phyloP scores from a whole-genome alignment of 2,888 invertebrate genomes.

The Glyphotaelius pellucidus region DNA sequence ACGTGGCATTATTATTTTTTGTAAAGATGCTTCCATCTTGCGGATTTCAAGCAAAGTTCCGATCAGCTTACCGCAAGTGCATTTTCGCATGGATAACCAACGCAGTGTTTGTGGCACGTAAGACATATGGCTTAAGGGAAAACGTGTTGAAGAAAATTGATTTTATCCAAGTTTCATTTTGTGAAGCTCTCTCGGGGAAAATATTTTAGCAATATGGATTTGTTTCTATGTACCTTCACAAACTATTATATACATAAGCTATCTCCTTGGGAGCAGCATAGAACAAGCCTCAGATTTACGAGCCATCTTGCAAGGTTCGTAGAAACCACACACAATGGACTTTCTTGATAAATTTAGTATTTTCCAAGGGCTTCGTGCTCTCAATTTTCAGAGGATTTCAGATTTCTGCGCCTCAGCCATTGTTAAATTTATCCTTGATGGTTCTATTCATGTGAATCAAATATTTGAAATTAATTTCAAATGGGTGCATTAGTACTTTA shows the following conservation, averaged over 20 bases:
- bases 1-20: too few relatives aligned
- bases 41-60: too few relatives aligned
- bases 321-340: neutral
- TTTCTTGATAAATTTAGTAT: neutral
- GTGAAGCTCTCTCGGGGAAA: neutral
- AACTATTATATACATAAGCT: neutral
- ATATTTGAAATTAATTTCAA: too few relatives aligned
- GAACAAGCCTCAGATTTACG: neutral
- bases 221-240: neutral
- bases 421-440: neutral
- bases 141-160: neutral
- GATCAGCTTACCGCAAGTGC: too few relatives aligned
- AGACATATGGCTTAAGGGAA: neutral
- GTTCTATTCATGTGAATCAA: too few relatives aligned
- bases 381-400: neutral
- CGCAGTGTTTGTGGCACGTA: neutral
- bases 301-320: neutral
- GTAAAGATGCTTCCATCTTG: too few relatives aligned
- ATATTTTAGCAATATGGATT: neutral
- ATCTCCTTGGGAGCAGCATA: neutral
- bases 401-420: neutral
- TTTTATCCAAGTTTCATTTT: neutral
- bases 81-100: neutral
- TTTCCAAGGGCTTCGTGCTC: neutral
- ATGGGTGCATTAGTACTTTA: too few relatives aligned